Evolutionary conservation across 2,888 invertebrate genomes (phyloP).

Genomic region (Andricus quercusramuli): DNA sequence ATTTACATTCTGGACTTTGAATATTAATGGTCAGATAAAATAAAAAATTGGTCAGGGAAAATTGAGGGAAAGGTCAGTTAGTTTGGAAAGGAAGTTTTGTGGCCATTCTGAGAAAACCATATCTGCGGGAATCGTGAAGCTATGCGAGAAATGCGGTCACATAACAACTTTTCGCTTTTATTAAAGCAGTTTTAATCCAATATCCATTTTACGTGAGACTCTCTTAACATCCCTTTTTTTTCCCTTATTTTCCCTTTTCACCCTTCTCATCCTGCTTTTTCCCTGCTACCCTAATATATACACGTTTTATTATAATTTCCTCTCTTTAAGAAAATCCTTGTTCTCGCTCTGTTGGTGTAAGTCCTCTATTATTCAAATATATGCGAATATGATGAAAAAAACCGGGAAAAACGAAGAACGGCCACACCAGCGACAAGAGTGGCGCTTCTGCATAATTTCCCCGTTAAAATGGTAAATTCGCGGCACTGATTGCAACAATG

Average conservation of each 20-base stretch:
- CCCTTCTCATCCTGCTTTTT: not conserved
- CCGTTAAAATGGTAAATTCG: conserved; percentile 46
- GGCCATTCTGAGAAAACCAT: not conserved
- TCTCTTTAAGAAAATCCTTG: not conserved
- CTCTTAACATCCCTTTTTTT: conserved; percentile 9
- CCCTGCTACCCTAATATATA: not conserved
- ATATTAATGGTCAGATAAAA: too few species aligned
- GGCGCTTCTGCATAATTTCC: conserved; percentile 49
- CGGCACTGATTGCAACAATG: conserved; percentile 43
- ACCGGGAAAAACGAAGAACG: not conserved
- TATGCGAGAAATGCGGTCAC: conserved; percentile 36
- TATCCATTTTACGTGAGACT: conserved; percentile 20
- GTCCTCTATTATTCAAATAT: conserved; percentile 50
- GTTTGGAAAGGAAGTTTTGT: too few species aligned
- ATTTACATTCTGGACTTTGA: too few species aligned
- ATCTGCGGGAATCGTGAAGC: not conserved
- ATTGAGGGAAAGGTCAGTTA: too few species aligned
- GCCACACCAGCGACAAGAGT: conserved; percentile 26
- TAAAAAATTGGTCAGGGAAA: too few species aligned
- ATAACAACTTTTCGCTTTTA: conserved; percentile 33
- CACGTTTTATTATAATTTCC: conserved; percentile 9
- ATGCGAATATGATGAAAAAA: conserved; percentile 46
- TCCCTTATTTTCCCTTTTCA: conserved; percentile 20
- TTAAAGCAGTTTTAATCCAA: conserved; percentile 29
- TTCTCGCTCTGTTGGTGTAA: not conserved